A percentile compares a stretch with the other conserved stretches of the same genome.
Conservation (phyloP, 2,113 vertebrate genomes). For the Sakesphorus luctuosus region DNA sequence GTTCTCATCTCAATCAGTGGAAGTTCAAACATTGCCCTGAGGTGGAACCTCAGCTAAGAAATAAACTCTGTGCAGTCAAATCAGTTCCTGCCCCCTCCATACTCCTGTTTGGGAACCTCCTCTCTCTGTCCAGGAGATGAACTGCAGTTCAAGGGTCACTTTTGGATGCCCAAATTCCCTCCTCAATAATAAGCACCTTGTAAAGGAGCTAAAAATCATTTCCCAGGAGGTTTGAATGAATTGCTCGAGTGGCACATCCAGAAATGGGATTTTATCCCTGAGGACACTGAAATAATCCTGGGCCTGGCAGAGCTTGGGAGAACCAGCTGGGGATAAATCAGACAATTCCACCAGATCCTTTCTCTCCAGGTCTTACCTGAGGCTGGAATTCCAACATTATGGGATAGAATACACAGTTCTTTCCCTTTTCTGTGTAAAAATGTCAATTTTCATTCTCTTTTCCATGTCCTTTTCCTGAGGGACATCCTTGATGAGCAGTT, state of each 20-base stretch:
- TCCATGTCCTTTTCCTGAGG: not conserved
- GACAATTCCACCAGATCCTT: not conserved
- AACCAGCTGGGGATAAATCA: not conserved
- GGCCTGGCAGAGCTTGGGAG: not conserved
- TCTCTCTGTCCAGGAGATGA: not conserved
- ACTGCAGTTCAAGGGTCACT: not conserved
- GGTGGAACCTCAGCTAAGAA: not conserved
- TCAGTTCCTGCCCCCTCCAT: accelerated
- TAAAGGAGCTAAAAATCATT: not conserved
- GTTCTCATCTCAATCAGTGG: not conserved
- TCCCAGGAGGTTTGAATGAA: not conserved
- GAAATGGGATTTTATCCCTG: not conserved
- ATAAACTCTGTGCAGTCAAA: not conserved
- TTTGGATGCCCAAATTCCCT: not conserved
- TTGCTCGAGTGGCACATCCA: not conserved
- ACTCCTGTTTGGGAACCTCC: not conserved
- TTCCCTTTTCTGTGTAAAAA: not conserved
- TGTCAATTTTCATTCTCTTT: accelerated
- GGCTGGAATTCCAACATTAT: not conserved
- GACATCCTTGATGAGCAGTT: not conserved
- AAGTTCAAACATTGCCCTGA: not conserved
- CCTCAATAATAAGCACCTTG: not conserved
- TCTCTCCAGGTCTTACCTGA: not conserved
- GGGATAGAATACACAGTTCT: not conserved
- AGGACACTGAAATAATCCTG: not conserved